phyloP scores from a whole-genome alignment of 2,113 vertebrate species.

The Pluvianellus socialis region DNA sequence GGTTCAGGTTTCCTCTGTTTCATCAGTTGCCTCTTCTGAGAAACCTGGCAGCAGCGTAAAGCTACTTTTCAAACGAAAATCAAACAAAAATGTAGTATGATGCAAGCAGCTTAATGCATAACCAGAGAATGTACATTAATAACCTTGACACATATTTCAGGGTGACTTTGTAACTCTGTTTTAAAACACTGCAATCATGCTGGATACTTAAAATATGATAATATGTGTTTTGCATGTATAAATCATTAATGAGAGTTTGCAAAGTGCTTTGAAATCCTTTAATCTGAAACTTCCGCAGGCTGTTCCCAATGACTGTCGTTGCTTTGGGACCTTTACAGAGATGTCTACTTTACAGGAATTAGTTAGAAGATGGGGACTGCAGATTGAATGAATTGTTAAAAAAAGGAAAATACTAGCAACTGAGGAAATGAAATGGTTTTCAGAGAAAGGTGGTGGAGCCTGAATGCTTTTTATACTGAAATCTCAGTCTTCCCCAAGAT shows the following conservation, averaged over 20 bases:
- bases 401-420: neutral
- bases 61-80: neutral
- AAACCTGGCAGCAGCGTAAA: neutral
- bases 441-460: neutral
- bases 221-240: neutral
- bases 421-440: neutral
- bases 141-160: neutral
- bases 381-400: neutral
- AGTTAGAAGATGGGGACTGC: neutral
- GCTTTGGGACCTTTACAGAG: neutral
- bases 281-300: neutral
- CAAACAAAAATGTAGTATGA: neutral
- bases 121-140: neutral
- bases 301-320: neutral
- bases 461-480: fast-evolving
- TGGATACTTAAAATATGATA: neutral
- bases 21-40: neutral
- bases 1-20: neutral
- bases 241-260: neutral
- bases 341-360: neutral
- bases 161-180: neutral
- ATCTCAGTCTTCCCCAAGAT: neutral
- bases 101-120: neutral
- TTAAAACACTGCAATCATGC: neutral
- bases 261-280: neutral